These are phyloP conservation scores for Gastracanthus pulcherrimus DNA, from an alignment of 2,888 invertebrate species.

Conservation along the genomic window DNA sequence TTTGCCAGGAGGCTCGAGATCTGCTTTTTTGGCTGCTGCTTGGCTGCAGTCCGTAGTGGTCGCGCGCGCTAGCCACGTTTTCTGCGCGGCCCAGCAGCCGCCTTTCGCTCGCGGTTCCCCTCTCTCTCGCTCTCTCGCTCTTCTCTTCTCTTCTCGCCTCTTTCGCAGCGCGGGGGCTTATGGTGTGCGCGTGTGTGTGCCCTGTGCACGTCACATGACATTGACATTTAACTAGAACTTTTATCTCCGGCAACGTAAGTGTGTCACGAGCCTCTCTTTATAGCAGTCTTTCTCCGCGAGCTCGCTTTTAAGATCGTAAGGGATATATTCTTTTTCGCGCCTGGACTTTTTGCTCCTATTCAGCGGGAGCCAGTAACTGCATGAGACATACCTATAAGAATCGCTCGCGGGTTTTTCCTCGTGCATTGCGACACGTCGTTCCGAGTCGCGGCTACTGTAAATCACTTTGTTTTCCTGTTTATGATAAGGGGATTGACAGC, in stretches of 20 bases:
- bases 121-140: not conserved
- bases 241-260: constrained; percentile 52
- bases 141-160: not conserved
- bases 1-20: not conserved
- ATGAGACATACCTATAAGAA: too few species aligned
- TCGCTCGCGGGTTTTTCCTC: not conserved
- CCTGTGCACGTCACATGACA: constrained; percentile 57
- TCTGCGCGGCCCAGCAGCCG: constrained; percentile 4
- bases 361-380: too few species aligned
- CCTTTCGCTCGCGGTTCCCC: not conserved
- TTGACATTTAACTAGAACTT: constrained; percentile 54
- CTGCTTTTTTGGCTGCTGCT: not conserved
- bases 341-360: too few species aligned
- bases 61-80: too few species aligned
- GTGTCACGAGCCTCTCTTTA: constrained; percentile 50
- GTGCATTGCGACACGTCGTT: not conserved
- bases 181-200: not conserved
- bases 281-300: not conserved
- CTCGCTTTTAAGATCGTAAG: too few species aligned
- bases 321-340: too few species aligned
- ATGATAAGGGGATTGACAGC: constrained; percentile 4
- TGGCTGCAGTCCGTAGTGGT: too few species aligned
- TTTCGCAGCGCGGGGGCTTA: not conserved
- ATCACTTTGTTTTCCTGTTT: not conserved
- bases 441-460: too few species aligned